Evolutionary conservation across 2,113 vertebrate genomes (phyloP).

Genomic region (Pavo muticus): DNA sequence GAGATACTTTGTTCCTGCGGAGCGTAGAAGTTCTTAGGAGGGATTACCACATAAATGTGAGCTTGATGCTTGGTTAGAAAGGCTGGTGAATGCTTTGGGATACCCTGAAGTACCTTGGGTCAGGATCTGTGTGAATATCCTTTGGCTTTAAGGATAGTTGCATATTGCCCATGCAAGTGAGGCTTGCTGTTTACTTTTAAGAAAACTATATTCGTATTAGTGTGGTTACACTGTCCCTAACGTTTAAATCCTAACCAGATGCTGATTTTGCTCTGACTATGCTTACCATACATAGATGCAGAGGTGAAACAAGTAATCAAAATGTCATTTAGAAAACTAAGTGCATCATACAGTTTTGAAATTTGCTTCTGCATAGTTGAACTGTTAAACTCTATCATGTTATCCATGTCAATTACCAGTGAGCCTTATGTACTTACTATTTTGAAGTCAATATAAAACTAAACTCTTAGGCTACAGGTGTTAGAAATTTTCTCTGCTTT

Average conservation of each 20-base stretch:
- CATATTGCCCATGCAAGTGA: neutral
- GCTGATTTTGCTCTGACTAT: neutral
- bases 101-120: neutral
- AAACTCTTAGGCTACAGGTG: neutral
- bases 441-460: neutral
- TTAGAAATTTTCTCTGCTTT: neutral
- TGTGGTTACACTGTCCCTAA: neutral
- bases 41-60: neutral
- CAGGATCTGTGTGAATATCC: neutral
- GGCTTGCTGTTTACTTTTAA: neutral
- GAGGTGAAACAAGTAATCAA: neutral
- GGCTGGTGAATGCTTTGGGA: neutral
- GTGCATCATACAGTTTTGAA: neutral
- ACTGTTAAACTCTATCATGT: fast-evolving
- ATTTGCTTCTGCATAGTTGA: neutral
- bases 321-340: neutral
- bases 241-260: neutral
- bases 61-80: neutral
- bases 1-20: neutral
- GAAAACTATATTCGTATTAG: neutral
- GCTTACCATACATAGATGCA: neutral
- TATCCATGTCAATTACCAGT: neutral
- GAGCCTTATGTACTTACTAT: neutral
- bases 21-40: neutral
- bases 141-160: neutral